A percentile compares a stretch with the other conserved stretches of the same genome.
Evolutionary conservation across 2,797 vertebrate species (phyloP).

Genomic region (Eulemur coronatus): DNA sequence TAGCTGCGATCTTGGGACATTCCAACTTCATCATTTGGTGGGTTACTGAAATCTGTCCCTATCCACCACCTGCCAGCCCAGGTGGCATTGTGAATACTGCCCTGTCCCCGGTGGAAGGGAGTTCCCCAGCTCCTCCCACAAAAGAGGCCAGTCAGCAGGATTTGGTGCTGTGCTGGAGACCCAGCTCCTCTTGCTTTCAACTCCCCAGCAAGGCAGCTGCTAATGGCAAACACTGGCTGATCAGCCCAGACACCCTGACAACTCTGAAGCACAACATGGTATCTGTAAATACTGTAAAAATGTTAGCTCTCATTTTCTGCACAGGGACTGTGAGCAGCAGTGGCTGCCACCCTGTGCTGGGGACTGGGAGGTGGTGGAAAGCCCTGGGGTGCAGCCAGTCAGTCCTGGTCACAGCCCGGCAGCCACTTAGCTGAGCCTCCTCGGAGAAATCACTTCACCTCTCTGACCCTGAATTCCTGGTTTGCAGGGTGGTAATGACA

Average conservation of each 20-base stretch:
- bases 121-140: not conserved
- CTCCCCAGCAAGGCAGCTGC: too few species aligned
- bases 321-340: not conserved
- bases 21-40: not conserved
- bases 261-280: not conserved
- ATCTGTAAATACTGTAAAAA: not conserved
- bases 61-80: not conserved
- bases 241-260: not conserved
- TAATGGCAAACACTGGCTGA: not conserved
- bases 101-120: not conserved
- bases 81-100: not conserved
- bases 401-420: not conserved
- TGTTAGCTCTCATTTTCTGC: not conserved
- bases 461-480: not conserved
- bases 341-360: not conserved
- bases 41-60: not conserved
- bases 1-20: not conserved
- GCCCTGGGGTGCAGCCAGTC: too few species aligned
- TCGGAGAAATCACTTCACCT: not conserved
- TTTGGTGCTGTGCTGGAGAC: accelerated
- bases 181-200: not conserved
- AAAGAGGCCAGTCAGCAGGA: not conserved
- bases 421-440: not conserved
- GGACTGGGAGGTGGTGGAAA: not conserved
- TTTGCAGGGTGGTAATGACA: not conserved